phyloP scores from a whole-genome alignment of 1,140 invertebrate genomes.

The Proctacanthus coquilletti region DNA sequence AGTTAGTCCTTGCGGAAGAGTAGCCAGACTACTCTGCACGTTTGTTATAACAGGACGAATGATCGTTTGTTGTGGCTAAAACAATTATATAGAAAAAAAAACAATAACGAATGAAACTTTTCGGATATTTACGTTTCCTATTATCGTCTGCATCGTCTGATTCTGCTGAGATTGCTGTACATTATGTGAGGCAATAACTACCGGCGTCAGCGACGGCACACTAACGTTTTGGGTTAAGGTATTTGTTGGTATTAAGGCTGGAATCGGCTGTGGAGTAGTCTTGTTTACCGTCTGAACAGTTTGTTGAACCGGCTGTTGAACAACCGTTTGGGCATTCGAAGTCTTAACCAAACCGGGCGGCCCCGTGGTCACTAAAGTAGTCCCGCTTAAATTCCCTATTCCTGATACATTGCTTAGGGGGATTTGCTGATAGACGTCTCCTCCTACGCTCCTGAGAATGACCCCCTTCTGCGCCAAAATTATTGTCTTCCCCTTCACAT shows the following conservation, averaged over 20 bases:
- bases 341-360: slow-evolving; percentile 26
- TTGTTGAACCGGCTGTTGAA: slow-evolving; percentile 12
- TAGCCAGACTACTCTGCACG: slow-evolving; percentile 6
- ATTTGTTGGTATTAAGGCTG: slow-evolving; percentile 26
- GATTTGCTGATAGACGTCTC: slow-evolving; percentile 29
- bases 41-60: slow-evolving; percentile 24
- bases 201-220: slow-evolving; percentile 8
- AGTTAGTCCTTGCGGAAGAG: slow-evolving; percentile 27
- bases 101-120: slow-evolving; percentile 8
- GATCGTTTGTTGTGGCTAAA: slow-evolving; percentile 25
- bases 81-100: background rate
- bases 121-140: slow-evolving; percentile 16
- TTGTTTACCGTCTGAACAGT: slow-evolving; percentile 12
- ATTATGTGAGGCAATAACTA: slow-evolving; percentile 15
- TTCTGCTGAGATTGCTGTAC: slow-evolving; percentile 18
- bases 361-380: slow-evolving; percentile 24
- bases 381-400: slow-evolving; percentile 16
- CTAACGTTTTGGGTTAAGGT: slow-evolving; percentile 4
- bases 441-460: slow-evolving; percentile 25
- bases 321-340: slow-evolving; percentile 7
- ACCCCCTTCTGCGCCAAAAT: slow-evolving; percentile 28
- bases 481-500: slow-evolving; percentile 24
- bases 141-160: slow-evolving; percentile 13
- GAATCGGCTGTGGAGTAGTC: slow-evolving; percentile 17
- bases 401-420: slow-evolving; percentile 25